These are phyloP conservation scores for Stictocephala bisonia DNA, from an alignment of 2,888 invertebrate genomes.

Conservation along the genomic window DNA sequence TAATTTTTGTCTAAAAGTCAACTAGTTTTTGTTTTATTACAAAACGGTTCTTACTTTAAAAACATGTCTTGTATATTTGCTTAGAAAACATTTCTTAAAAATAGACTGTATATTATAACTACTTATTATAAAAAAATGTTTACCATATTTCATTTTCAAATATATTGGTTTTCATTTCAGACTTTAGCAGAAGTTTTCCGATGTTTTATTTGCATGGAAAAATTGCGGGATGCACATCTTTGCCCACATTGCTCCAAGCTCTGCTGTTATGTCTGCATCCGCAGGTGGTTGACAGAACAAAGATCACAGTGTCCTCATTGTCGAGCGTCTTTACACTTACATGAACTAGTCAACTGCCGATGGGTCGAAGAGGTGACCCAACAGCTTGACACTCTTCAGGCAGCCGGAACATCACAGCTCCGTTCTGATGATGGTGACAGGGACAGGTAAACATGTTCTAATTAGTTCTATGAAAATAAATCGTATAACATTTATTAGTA, in stretches of 20 bases:
- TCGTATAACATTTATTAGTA: no score
- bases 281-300: conserved; percentile 93
- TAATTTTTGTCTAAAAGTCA: neutral
- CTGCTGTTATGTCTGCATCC: conserved; percentile 93
- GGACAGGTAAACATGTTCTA: conserved; percentile 75
- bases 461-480: no score
- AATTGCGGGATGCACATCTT: conserved; percentile 90
- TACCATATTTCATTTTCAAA: no score
- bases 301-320: conserved; percentile 95
- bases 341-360: conserved; percentile 93
- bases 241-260: conserved; percentile 96
- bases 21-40: neutral
- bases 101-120: no score
- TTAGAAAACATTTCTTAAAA: neutral
- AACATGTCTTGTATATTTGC: neutral
- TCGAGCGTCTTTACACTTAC: conserved; percentile 86
- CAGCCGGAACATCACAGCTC: conserved; percentile 59
- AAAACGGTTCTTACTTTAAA: neutral
- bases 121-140: no score
- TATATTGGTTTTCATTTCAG: no score
- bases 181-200: conserved; percentile 91
- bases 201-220: conserved; percentile 98
- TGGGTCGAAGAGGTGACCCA: conserved; percentile 88
- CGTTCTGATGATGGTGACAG: conserved; percentile 71
- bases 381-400: conserved; percentile 89